A percentile compares a stretch with the other conserved stretches of the same genome.
Evolutionary conservation across 2,888 invertebrate species (phyloP).

Genomic region (Microctonus aethiopoides): DNA sequence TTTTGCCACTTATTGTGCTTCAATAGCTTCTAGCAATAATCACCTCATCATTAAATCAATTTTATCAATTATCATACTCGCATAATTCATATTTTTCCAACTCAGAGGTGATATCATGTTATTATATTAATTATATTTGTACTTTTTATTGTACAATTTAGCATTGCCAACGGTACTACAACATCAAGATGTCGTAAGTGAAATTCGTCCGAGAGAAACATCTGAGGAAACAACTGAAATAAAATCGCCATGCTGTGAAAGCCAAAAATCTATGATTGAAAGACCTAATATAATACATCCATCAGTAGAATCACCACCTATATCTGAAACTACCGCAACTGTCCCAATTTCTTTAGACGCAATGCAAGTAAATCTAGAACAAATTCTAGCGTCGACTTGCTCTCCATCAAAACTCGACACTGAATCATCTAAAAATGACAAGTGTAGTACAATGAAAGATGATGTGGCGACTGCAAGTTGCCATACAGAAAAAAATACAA

Average conservation of each 20-base stretch:
- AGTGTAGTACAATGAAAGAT: neutral
- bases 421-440: constrained; percentile 27
- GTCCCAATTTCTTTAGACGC: constrained; percentile 14
- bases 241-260: constrained; percentile 8
- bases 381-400: constrained; percentile 7
- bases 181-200: neutral
- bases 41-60: neutral
- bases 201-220: neutral
- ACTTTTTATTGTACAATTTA: constrained; percentile 25
- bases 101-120: neutral
- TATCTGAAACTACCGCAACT: constrained; percentile 14
- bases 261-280: constrained; percentile 21
- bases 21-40: neutral
- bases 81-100: neutral
- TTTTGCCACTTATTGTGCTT: neutral
- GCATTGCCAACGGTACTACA: neutral
- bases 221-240: neutral
- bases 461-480: neutral
- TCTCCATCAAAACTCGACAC: constrained; percentile 25
- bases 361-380: neutral
- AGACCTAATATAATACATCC: constrained; percentile 23
- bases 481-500: neutral
- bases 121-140: neutral
- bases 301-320: constrained; percentile 20
- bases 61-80: neutral